These are phyloP conservation scores for Morpho achilles DNA, from an alignment of 2,888 invertebrate species.

Conservation along the genomic window DNA sequence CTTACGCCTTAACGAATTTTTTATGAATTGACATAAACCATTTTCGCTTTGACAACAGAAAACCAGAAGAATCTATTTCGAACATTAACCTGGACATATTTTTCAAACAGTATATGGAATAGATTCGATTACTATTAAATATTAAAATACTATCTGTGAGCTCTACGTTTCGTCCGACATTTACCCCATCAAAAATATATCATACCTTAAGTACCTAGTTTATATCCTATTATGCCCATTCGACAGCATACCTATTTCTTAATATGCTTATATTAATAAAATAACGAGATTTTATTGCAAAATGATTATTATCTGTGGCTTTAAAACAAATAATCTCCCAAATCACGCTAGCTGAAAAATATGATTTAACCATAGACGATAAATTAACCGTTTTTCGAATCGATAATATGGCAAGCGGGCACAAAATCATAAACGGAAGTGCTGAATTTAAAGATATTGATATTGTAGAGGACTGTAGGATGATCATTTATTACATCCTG, in stretches of 20 bases:
- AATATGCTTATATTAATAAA: neutral
- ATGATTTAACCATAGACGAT: too few species aligned
- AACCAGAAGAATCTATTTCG: neutral
- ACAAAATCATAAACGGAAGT: too few species aligned
- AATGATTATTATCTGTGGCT: conserved; percentile 17
- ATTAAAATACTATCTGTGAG: conserved; percentile 32
- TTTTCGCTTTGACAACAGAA: too few species aligned
- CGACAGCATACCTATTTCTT: too few species aligned
- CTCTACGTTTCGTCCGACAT: conserved; percentile 16
- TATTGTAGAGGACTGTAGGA: too few species aligned
- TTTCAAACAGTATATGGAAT: conserved; percentile 21
- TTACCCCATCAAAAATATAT: conserved; percentile 29
- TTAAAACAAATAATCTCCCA: conserved; percentile 5
- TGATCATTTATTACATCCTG: too few species aligned
- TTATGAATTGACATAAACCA: too few species aligned
- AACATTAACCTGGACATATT: conserved; percentile 19
- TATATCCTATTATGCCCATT: too few species aligned
- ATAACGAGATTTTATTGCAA: conserved; percentile 11
- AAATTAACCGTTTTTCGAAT: too few species aligned
- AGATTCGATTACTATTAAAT: conserved; percentile 23
- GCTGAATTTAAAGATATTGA: too few species aligned
- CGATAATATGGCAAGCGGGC: too few species aligned
- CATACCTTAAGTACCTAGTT: neutral
- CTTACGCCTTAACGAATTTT: too few species aligned
- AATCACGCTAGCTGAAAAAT: neutral